These are phyloP conservation scores for Cosmopolites sordidus DNA, from an alignment of 2,888 invertebrate genomes.

Conservation along the genomic window DNA sequence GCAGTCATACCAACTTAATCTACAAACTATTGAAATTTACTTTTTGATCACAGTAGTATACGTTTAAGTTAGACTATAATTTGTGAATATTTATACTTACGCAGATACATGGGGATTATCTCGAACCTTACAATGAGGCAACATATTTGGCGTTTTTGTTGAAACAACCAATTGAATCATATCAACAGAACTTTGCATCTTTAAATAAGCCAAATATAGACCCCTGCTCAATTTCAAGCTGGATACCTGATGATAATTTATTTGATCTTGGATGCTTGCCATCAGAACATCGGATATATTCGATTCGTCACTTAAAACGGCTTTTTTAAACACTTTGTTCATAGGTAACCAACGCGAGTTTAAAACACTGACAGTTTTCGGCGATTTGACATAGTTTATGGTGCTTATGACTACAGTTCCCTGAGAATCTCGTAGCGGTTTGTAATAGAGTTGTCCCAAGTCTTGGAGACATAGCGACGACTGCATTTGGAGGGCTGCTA, in stretches of 20 bases:
- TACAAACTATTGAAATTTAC: too few species aligned
- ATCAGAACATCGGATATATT: slow-evolving; percentile 80
- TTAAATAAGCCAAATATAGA: slow-evolving; percentile 91
- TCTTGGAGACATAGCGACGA: slow-evolving; percentile 78
- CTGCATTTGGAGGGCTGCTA: slow-evolving; percentile 90
- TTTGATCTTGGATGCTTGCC: slow-evolving; percentile 80
- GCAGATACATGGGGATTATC: slow-evolving; percentile 95
- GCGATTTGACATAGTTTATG: slow-evolving; percentile 73
- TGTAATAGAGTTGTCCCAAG: slow-evolving; percentile 90
- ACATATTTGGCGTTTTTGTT: slow-evolving; percentile 86
- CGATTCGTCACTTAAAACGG: slow-evolving; percentile 68
- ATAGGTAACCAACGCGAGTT: slow-evolving; percentile 92
- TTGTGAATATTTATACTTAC: slow-evolving; percentile 58
- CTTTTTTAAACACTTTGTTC: slow-evolving; percentile 67
- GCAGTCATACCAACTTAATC: too few species aligned
- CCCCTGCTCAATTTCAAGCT: slow-evolving; percentile 79
- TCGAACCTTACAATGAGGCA: slow-evolving; percentile 89
- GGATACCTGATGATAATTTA: slow-evolving; percentile 72
- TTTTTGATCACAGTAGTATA: too few species aligned
- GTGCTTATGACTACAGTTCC: slow-evolving; percentile 90
- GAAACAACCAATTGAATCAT: slow-evolving; percentile 91
- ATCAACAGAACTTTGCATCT: slow-evolving; percentile 94
- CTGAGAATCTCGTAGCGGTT: slow-evolving; percentile 81
- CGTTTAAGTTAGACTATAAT: too few species aligned
- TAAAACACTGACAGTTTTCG: slow-evolving; percentile 81